Conservation (phyloP, 92 coral and sea anemone genomes). For the Meandrina meandrites region DNA sequence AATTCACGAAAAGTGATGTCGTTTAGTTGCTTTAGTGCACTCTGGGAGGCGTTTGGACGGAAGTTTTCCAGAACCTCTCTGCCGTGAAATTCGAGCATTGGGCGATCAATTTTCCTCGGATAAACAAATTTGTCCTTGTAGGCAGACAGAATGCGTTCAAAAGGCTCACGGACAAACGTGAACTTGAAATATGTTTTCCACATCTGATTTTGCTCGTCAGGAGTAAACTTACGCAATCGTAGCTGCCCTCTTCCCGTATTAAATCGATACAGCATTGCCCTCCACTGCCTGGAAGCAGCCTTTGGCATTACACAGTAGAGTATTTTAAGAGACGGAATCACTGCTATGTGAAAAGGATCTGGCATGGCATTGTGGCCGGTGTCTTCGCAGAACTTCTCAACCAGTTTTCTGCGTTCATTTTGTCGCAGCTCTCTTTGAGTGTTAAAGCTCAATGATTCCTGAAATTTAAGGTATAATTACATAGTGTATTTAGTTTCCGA, state of each 20-base stretch:
- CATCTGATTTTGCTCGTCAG: not conserved
- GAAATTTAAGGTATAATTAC: no score
- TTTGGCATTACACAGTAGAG: not conserved
- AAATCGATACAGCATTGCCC: not conserved
- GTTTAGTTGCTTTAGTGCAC: not conserved
- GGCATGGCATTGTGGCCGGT: not conserved
- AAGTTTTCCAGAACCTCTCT: not conserved
- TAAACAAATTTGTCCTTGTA: slow-evolving; percentile 18
- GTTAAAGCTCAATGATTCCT: not conserved
- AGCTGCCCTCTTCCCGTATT: no score
- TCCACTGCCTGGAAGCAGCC: not conserved
- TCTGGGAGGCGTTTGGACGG: not conserved
- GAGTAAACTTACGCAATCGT: not conserved
- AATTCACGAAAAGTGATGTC: slow-evolving; percentile 19
- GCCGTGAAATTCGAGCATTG: not conserved
- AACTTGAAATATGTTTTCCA: slow-evolving; percentile 6
- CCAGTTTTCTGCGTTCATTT: not conserved
- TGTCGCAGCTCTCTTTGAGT: not conserved
- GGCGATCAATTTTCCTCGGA: not conserved
- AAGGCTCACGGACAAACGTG: slow-evolving; percentile 1
- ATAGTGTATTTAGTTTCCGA: no score
- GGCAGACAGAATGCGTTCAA: slow-evolving; percentile 3
- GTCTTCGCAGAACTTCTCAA: slow-evolving; percentile 6
- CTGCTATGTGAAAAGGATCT: not conserved
- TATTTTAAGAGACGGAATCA: not conserved